Percentiles rank a stretch among this genome's conserved stretches.
These are phyloP conservation scores for Meloe dianella DNA, from an alignment of 2,888 invertebrate genomes.

Conservation along the genomic window DNA sequence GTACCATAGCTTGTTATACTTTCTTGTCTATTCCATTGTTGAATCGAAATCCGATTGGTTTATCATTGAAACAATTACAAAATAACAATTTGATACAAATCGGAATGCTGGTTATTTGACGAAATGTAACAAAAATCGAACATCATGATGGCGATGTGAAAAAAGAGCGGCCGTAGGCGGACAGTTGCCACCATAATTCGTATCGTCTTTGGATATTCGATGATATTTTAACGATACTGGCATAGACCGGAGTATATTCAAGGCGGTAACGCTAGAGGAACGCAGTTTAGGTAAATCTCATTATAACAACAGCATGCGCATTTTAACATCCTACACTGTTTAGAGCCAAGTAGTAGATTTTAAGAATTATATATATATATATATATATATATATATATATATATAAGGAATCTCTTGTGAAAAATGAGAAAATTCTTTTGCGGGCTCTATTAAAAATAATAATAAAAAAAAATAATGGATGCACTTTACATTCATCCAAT, in stretches of 20 bases:
- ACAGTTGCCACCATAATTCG: background rate
- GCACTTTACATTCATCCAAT: slow-evolving; percentile 37
- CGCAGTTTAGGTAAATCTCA: slow-evolving; percentile 23
- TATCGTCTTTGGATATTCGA: slow-evolving; percentile 17
- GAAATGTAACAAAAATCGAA: background rate
- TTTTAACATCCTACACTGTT: slow-evolving; percentile 28
- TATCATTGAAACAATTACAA: slow-evolving; percentile 29
- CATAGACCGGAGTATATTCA: slow-evolving; percentile 28
- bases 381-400: slow-evolving; percentile 31
- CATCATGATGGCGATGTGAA: background rate
- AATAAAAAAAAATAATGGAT: slow-evolving; percentile 39
- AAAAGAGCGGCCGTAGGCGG: background rate
- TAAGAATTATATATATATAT: slow-evolving; percentile 29
- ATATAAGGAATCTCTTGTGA: slow-evolving; percentile 29
- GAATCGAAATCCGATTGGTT: slow-evolving; percentile 23
- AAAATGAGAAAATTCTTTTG: slow-evolving; percentile 34
- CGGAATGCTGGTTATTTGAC: slow-evolving; percentile 7
- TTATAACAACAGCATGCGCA: slow-evolving; percentile 29
- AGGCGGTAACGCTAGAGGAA: slow-evolving; percentile 11
- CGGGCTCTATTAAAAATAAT: slow-evolving; percentile 35
- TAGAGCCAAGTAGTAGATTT: slow-evolving; percentile 29
- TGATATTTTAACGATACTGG: slow-evolving; percentile 28
- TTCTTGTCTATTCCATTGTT: background rate
- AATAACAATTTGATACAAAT: slow-evolving; percentile 18
- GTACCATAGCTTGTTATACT: background rate